phyloP scores from a whole-genome alignment of 2,888 invertebrate species.

The Sminthurinus aureus region DNA sequence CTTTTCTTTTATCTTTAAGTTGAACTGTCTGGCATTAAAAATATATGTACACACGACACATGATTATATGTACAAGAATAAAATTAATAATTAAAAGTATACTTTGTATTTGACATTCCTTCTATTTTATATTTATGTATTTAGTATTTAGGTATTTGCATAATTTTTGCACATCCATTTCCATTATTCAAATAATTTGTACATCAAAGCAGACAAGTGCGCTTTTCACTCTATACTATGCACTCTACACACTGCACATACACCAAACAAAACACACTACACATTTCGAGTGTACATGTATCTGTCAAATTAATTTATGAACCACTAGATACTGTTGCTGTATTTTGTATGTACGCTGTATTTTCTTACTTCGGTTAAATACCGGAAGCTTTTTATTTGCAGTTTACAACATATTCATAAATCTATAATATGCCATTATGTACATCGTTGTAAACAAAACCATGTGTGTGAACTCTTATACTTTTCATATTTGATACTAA shows the following conservation, averaged over 20 bases:
- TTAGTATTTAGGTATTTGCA: not conserved
- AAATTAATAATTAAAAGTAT: not conserved
- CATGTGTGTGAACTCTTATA: no score
- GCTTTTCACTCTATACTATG: no score
- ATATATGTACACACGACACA: no score
- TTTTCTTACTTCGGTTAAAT: not conserved
- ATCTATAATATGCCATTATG: not conserved
- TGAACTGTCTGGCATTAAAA: not conserved
- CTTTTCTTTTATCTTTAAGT: not conserved
- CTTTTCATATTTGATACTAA: no score
- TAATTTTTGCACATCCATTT: not conserved
- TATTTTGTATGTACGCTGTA: not conserved
- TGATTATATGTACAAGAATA: not conserved
- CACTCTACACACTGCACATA: no score
- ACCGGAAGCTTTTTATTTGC: slow-evolving; percentile 11
- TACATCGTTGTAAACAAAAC: not conserved
- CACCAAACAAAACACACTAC: not conserved
- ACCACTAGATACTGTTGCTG: not conserved
- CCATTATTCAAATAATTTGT: not conserved
- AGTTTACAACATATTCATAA: not conserved
- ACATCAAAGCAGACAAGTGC: not conserved
- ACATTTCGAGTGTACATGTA: not conserved
- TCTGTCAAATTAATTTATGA: not conserved
- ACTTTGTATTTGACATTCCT: not conserved
- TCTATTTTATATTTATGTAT: not conserved